Evolutionary conservation across 2,888 invertebrate genomes (phyloP).

Genomic region (Serrognathus titanus): DNA sequence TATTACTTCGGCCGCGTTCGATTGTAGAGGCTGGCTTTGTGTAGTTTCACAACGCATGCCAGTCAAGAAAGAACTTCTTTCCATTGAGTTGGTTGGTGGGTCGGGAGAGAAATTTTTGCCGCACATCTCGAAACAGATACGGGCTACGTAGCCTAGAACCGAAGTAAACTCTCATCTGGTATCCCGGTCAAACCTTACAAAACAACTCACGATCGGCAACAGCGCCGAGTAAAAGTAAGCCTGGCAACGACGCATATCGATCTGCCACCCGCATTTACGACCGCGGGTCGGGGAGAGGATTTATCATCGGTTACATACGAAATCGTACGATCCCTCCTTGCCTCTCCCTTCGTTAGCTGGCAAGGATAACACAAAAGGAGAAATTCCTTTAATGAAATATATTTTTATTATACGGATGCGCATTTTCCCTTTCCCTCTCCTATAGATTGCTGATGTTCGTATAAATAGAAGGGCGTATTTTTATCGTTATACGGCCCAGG

Average conservation of each 20-base stretch:
- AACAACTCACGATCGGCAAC: constrained; percentile 23
- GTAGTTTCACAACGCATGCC: no score
- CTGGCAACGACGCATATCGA: constrained; percentile 28
- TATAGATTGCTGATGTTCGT: not conserved
- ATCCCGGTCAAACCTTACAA: constrained; percentile 28
- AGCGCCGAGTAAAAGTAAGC: constrained; percentile 8
- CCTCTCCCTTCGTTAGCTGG: constrained; percentile 1
- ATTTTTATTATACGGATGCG: constrained; percentile 4
- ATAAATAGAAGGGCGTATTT: no score
- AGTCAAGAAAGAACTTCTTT: no score
- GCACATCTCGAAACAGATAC: constrained; percentile 21
- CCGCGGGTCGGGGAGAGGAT: constrained; percentile 22
- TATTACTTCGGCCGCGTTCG: no score
- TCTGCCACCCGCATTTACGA: constrained; percentile 33
- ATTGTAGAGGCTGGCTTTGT: no score
- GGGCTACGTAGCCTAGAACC: constrained; percentile 27
- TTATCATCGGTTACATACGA: constrained; percentile 27
- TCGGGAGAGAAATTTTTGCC: constrained; percentile 20
- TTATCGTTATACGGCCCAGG: no score
- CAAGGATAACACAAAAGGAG: not conserved
- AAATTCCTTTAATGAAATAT: constrained; percentile 8
- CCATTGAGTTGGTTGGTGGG: not conserved
- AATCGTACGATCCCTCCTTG: constrained; percentile 21
- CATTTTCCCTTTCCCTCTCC: not conserved
- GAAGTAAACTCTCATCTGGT: constrained; percentile 29